Evolutionary conservation across 2,113 vertebrate genomes (phyloP), one percentile per base, ranked within the genome.

Genomic region (Gasterosteus aculeatus): DNA sequence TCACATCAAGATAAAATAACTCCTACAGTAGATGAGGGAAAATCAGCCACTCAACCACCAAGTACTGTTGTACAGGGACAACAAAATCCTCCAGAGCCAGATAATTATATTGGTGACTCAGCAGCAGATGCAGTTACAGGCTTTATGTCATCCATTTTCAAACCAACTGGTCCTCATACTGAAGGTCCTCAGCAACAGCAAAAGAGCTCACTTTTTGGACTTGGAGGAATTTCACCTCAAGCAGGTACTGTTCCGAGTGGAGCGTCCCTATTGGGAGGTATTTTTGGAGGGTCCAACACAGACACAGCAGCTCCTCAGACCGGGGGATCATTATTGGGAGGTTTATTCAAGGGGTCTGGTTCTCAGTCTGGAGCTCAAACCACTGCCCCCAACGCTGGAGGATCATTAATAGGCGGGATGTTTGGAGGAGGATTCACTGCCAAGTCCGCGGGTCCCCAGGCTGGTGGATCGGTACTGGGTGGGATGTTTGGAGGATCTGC

Each of bases 61-160:
- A 81, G 26, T 77, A 33, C 78, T 77, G 57, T 16, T 2, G 74
- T 72, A 14, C 89, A 92, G 72, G 88, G 42, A 57, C 85, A 66
- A 68, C 88, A 92, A 53, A 91, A 88, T 69, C 89, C 85, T 71
- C 49, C 87, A 39, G 91, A 93, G 59, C 67, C 81, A 77, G 95
- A 96, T 8, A 96, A 94, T 84, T 92, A 94, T 0, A 75, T 94
- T 5, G 74, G 94, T 61, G 94, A 94, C 64, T 93, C 94, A 71
- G 94, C 96, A 58, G 90, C 93, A 84, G 96, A 97, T 85, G 91
- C 94, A 77, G 92, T 98, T 89, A 95, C 96, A 81, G 96, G 94
- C 38, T 96, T 97, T 74, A 91, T 97, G 91, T 95, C 93, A 69
- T 85, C 93, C 5, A 89, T 93, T 70, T 93, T 92, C 71, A 94